These are phyloP conservation scores for Alectoris magna DNA, from an alignment of 2,797 vertebrate species.

Conservation along the genomic window DNA sequence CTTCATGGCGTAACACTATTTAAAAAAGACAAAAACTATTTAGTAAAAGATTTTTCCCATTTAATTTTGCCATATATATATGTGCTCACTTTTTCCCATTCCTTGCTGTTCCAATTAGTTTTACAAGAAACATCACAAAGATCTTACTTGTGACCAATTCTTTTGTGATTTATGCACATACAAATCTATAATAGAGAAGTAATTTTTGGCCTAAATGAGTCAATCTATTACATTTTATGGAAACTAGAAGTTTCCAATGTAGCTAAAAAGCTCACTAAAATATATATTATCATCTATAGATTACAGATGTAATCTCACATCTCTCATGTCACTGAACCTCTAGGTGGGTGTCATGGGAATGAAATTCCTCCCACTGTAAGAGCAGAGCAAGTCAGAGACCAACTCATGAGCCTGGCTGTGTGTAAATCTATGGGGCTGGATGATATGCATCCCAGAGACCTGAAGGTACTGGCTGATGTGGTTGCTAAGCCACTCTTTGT, in stretches of 20 bases:
- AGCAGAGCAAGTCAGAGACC: no score
- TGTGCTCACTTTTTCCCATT: background rate
- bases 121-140: background rate
- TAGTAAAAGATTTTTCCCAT: background rate
- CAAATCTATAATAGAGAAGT: background rate
- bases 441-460: no score
- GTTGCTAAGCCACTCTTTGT: no score
- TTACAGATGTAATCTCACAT: background rate
- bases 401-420: no score
- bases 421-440: no score
- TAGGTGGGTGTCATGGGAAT: no score
- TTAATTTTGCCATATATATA: background rate
- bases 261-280: background rate
- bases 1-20: background rate
- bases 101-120: background rate
- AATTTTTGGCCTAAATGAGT: background rate
- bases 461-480: no score
- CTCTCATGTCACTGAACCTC: no score
- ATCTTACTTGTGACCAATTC: background rate
- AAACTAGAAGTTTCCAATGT: background rate
- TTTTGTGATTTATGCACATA: background rate
- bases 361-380: no score
- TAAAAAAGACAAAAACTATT: background rate
- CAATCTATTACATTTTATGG: background rate
- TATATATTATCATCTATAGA: background rate